phyloP scores from a whole-genome alignment of 2,113 vertebrate genomes.

The Vimba vimba region DNA sequence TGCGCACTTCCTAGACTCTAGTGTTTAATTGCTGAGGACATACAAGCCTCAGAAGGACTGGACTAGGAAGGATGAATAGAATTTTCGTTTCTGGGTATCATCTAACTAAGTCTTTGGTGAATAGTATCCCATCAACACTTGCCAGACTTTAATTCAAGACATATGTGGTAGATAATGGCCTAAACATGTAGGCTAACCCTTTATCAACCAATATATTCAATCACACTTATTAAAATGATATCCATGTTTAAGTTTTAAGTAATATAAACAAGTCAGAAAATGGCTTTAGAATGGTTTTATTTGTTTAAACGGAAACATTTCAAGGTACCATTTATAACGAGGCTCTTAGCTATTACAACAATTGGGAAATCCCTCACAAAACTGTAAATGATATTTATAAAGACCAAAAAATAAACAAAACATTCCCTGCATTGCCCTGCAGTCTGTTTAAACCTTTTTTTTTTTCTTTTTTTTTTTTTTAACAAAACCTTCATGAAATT shows the following conservation, averaged over 20 bases:
- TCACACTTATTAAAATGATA: background rate
- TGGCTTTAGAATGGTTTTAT: background rate
- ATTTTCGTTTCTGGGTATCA: too few relatives aligned
- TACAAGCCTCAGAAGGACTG: too few relatives aligned
- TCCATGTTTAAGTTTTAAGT: background rate
- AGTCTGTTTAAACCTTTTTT: background rate
- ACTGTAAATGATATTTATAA: constrained; percentile 11
- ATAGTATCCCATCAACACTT: too few relatives aligned
- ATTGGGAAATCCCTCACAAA: constrained; percentile 1
- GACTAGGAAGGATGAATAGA: too few relatives aligned
- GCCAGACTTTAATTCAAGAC: too few relatives aligned
- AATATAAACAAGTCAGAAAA: constrained; percentile 7
- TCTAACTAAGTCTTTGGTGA: too few relatives aligned
- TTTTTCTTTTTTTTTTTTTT: background rate
- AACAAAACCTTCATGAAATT: constrained; percentile 26
- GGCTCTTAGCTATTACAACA: constrained; percentile 15
- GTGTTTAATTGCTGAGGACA: too few relatives aligned
- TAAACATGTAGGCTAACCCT: background rate
- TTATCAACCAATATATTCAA: background rate
- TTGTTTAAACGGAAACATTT: constrained; percentile 30
- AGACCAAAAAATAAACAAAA: background rate
- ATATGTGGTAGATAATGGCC: background rate
- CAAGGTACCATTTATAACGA: constrained; percentile 46
- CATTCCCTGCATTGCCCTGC: constrained; percentile 4
- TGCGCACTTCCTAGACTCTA: too few relatives aligned